phyloP scores from a whole-genome alignment of 1,140 invertebrate genomes.

The Drosophila ironensis region DNA sequence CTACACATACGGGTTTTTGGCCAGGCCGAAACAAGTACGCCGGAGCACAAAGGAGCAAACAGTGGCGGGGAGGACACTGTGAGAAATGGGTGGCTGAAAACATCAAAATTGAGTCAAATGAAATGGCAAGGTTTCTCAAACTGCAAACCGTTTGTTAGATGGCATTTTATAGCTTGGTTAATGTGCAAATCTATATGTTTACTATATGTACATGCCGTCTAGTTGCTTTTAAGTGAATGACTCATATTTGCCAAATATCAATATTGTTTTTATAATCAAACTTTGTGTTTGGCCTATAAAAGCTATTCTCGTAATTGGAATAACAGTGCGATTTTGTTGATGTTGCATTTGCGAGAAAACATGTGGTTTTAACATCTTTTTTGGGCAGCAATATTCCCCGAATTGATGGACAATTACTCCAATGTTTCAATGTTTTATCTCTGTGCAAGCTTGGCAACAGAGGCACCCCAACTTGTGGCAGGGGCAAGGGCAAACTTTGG shows the following conservation, averaged over 20 bases:
- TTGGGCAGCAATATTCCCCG: neutral
- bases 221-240: too few relatives aligned
- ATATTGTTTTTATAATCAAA: too few relatives aligned
- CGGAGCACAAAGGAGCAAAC: constrained; percentile 1
- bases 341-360: neutral
- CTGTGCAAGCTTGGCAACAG: neutral
- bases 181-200: too few relatives aligned
- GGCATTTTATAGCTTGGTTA: too few relatives aligned
- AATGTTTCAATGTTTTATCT: neutral
- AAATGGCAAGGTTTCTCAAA: too few relatives aligned
- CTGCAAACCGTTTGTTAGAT: too few relatives aligned
- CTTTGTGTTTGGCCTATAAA: too few relatives aligned
- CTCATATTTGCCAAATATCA: too few relatives aligned
- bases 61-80: neutral
- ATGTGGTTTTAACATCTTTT: neutral
- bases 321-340: too few relatives aligned
- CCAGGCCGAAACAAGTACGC: constrained; percentile 14
- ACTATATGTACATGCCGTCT: too few relatives aligned
- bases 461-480: neutral
- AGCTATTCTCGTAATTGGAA: too few relatives aligned
- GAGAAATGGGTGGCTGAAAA: neutral
- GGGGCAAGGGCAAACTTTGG: constrained; percentile 43
- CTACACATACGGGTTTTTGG: constrained; percentile 45
- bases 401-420: neutral
- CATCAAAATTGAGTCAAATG: too few relatives aligned